Evolutionary conservation across 1,140 invertebrate species (phyloP).

Genomic region (Xylocopa sonorina): DNA sequence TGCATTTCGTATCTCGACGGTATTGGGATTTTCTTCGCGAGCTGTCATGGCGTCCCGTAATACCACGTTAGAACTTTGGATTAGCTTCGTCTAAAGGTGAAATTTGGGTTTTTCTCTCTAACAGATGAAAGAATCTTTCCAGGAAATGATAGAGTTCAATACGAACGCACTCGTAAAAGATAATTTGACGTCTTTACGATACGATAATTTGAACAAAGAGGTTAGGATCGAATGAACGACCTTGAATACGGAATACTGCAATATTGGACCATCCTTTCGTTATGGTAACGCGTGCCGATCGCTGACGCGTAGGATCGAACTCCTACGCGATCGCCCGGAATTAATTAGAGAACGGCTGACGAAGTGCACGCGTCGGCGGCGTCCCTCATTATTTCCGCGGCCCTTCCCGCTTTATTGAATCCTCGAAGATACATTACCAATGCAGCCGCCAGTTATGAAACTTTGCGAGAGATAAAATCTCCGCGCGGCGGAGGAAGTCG

Average conservation of each 20-base stretch:
- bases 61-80: background rate
- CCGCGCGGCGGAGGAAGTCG: background rate
- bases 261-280: background rate
- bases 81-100: background rate
- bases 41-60: background rate
- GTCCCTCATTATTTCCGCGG: conserved; percentile 34
- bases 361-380: conserved; percentile 30
- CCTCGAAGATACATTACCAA: conserved; percentile 40
- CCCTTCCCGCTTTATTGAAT: conserved; percentile 42
- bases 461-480: conserved; percentile 43
- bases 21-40: background rate
- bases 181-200: no score
- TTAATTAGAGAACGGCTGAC: conserved; percentile 47
- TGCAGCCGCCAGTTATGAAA: conserved; percentile 38
- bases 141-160: no score
- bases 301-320: conserved; percentile 28
- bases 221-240: no score
- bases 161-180: background rate
- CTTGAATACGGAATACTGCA: background rate
- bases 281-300: conserved; percentile 30
- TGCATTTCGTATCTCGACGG: background rate
- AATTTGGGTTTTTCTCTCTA: background rate
- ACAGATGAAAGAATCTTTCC: background rate
- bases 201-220: no score
- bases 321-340: conserved; percentile 33